phyloP scores from a whole-genome alignment of 2,797 vertebrate species.

The Hoplostethus atlanticus region DNA sequence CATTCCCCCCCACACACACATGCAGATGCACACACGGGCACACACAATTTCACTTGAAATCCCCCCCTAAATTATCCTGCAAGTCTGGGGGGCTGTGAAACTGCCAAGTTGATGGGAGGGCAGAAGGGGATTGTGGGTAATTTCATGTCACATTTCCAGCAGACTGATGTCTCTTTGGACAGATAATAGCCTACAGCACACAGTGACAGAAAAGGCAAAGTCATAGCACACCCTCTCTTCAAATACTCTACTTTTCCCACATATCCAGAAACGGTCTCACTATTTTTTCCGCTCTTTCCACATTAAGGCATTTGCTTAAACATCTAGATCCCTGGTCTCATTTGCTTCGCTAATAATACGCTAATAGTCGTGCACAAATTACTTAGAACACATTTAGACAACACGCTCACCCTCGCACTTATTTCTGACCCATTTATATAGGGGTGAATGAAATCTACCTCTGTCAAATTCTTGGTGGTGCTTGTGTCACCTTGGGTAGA shows the following conservation, averaged over 20 bases:
- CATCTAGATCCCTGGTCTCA: conserved; percentile 23
- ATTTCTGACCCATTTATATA: conserved; percentile 10
- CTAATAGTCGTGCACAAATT: not conserved
- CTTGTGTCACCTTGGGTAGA: conserved; percentile 3
- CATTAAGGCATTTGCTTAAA: conserved; percentile 47
- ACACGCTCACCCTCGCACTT: conserved; percentile 1
- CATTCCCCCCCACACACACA: conserved; percentile 23
- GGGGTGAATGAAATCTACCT: not conserved
- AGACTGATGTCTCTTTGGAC: conserved; percentile 69
- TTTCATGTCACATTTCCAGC: conserved; percentile 77
- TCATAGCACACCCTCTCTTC: conserved; percentile 30
- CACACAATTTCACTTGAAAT: conserved; percentile 61
- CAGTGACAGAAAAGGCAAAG: conserved; percentile 54
- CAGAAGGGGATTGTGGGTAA: conserved; percentile 75
- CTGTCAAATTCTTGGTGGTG: not conserved
- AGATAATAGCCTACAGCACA: conserved; percentile 72
- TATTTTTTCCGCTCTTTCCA: conserved; percentile 28
- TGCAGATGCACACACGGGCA: conserved; percentile 17
- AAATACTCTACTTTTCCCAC: conserved; percentile 38
- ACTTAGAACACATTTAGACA: not conserved
- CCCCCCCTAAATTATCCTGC: conserved; percentile 65
- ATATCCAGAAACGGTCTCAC: conserved; percentile 21
- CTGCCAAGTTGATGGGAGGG: conserved; percentile 73
- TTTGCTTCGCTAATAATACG: conserved; percentile 8
- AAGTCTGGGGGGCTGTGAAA: conserved; percentile 61